These are phyloP conservation scores for Hydropotes inermis DNA, from an alignment of 2,113 vertebrate species.

Conservation along the genomic window DNA sequence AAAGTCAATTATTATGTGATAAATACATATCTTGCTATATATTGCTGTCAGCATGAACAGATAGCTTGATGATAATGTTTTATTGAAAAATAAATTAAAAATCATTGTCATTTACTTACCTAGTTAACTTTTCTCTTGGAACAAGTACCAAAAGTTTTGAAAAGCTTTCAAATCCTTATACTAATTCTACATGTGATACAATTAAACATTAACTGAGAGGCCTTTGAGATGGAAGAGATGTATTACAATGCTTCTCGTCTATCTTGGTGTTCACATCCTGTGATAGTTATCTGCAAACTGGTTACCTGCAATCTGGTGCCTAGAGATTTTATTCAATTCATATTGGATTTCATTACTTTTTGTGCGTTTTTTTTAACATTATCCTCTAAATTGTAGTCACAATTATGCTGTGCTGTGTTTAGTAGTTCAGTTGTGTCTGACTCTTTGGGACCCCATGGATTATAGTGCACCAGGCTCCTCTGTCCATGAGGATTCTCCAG, in stretches of 20 bases:
- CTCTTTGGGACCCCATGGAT: background rate
- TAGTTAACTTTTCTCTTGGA: slow-evolving; percentile 5
- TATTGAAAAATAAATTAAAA: background rate
- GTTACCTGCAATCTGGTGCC: background rate
- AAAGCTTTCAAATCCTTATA: background rate
- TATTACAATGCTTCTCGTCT: background rate
- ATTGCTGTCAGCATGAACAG: background rate
- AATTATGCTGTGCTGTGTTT: background rate
- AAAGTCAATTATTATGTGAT: background rate
- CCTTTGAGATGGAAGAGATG: background rate
- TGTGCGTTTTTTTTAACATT: background rate
- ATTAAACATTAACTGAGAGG: background rate
- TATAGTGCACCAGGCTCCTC: background rate
- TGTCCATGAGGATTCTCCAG: background rate
- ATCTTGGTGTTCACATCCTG: background rate
- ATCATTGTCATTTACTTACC: background rate
- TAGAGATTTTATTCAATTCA: background rate
- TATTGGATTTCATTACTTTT: background rate
- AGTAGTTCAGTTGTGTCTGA: background rate
- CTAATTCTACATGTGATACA: background rate
- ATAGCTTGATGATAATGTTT: background rate
- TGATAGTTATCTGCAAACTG: background rate
- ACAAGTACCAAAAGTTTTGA: background rate
- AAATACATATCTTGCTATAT: background rate
- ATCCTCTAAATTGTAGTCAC: background rate